phyloP scores from a whole-genome alignment of 2,888 invertebrate genomes.

The Zaprionus bogoriensis region DNA sequence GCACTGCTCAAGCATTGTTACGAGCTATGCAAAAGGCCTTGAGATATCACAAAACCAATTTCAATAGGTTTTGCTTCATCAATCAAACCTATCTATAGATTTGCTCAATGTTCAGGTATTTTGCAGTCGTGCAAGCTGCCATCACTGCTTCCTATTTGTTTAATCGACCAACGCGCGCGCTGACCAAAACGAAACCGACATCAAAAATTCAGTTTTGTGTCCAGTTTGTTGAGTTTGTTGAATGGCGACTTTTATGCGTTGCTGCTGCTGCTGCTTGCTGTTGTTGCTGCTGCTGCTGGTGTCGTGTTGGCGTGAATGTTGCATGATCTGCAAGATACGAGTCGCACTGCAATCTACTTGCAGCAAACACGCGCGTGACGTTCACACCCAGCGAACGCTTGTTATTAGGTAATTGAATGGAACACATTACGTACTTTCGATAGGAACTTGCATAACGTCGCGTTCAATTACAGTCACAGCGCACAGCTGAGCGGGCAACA shows the following conservation, averaged over 20 bases:
- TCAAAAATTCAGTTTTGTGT: constrained; percentile 28
- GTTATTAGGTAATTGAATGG: constrained; percentile 42
- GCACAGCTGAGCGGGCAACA: constrained; percentile 9
- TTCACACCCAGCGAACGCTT: constrained; percentile 44
- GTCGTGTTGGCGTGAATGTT: constrained; percentile 40
- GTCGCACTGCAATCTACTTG: constrained; percentile 42
- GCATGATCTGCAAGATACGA: constrained; percentile 45
- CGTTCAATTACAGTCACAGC: neutral
- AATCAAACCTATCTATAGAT: too few relatives aligned
- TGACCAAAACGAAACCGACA: constrained; percentile 32
- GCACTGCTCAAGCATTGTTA: too few relatives aligned
- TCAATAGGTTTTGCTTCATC: too few relatives aligned
- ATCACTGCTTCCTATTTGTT: neutral
- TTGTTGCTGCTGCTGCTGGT: constrained; percentile 7
- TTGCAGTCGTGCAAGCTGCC: neutral
- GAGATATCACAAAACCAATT: too few relatives aligned
- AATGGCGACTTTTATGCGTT: constrained; percentile 32
- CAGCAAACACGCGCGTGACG: constrained; percentile 50
- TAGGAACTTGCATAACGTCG: too few relatives aligned
- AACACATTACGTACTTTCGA: constrained; percentile 15
- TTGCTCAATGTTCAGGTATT: neutral
- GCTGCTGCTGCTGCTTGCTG: constrained; percentile 2
- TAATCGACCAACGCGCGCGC: constrained; percentile 25
- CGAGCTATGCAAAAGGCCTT: neutral
- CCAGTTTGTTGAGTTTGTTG: constrained; percentile 37